phyloP scores from a whole-genome alignment of 2,113 vertebrate genomes.

The Limnothrissa miodon region DNA sequence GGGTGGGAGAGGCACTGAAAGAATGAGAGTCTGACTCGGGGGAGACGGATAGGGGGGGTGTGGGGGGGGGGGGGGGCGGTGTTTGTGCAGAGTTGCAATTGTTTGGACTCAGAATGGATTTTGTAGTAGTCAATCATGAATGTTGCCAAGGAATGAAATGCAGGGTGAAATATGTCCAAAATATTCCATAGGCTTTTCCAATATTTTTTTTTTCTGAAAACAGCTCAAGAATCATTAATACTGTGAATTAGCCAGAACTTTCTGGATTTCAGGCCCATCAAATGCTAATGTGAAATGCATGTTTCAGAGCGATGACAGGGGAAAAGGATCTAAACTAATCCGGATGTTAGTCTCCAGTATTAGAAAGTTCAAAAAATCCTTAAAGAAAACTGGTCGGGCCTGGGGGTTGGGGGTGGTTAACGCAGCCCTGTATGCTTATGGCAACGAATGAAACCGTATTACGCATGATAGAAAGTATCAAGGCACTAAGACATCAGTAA shows the following conservation, averaged over 20 bases:
- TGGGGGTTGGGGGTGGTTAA: neutral
- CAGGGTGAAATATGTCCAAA: neutral
- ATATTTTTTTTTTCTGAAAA: neutral
- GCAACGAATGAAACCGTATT: neutral
- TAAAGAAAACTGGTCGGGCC: neutral
- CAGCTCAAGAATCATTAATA: neutral
- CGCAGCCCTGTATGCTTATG: neutral
- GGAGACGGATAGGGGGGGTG: conserved; percentile 50
- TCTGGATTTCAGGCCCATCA: neutral
- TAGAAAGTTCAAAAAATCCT: neutral
- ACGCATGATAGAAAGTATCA: neutral
- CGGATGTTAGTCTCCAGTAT: neutral
- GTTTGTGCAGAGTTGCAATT: conserved; percentile 42
- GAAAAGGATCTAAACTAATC: neutral
- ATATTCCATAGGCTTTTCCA: neutral
- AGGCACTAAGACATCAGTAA: neutral
- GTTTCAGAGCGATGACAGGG: neutral
- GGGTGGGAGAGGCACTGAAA: conserved; percentile 38
- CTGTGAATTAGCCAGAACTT: neutral
- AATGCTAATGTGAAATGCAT: neutral
- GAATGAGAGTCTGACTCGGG: conserved; percentile 57
- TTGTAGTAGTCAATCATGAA: neutral
- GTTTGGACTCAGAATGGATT: conserved; percentile 45
- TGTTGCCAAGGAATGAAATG: neutral
- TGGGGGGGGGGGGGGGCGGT: too few species aligned